Conservation (phyloP, 2,888 invertebrate species). For the Cerastis leucographa region DNA sequence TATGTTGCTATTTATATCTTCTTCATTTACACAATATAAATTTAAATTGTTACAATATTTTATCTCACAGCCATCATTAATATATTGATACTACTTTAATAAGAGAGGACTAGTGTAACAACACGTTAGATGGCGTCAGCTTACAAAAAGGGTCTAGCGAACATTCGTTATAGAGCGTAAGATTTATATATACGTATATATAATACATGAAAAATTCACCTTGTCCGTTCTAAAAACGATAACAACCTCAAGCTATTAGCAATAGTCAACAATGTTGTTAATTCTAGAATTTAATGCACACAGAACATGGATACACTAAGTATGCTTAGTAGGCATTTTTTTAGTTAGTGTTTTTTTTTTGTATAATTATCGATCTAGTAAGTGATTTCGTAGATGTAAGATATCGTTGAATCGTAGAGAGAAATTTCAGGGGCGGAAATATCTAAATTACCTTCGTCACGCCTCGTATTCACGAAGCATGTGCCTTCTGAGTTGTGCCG, state of each 20-base stretch:
- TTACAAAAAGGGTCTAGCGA: constrained; percentile 89
- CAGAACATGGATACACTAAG: constrained; percentile 85
- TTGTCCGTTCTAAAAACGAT: constrained; percentile 90
- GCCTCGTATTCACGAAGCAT: constrained; percentile 21
- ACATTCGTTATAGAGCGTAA: constrained; percentile 86
- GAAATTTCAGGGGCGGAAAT: constrained; percentile 60
- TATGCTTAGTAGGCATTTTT: constrained; percentile 79
- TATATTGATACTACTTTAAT: constrained; percentile 91
- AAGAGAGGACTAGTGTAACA: constrained; percentile 89
- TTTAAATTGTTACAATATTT: constrained; percentile 90
- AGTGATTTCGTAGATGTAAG: constrained; percentile 67
- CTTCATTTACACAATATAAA: constrained; percentile 89
- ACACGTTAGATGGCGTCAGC: constrained; percentile 88
- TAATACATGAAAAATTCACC: constrained; percentile 90
- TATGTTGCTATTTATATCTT: constrained; percentile 81
- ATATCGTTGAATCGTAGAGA: constrained; percentile 67
- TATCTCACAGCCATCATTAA: constrained; percentile 91
- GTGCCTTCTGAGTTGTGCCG: constrained; percentile 39
- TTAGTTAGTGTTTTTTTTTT: constrained; percentile 68
- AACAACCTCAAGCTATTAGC: constrained; percentile 91
- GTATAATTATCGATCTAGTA: constrained; percentile 66
- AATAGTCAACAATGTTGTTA: constrained; percentile 91
- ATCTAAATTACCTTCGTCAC: constrained; percentile 55
- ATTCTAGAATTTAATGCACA: constrained; percentile 89
- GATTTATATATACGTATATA: constrained; percentile 71